Base-by-base conservation (phyloP, 2,888 invertebrate genomes). In the Noctua pronuba region DNA sequence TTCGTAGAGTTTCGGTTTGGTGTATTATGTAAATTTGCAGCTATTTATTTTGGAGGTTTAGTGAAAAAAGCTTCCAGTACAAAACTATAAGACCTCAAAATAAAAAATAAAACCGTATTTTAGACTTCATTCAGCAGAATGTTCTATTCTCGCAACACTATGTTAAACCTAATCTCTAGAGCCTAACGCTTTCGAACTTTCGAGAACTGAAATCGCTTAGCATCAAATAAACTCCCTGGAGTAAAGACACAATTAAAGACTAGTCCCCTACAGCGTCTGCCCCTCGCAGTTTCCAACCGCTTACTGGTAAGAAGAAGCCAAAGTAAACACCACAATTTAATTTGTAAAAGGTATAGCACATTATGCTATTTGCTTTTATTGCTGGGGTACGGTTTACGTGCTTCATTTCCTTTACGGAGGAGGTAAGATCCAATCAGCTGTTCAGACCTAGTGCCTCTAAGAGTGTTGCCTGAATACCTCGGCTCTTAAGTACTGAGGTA, bases 331-430 rank as follows among this genome's bases (percentile, higher is more conserved):
- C 76, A 73, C 81, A 77, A 85, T 85, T 84, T 82, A 77, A 84
- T 84, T 84, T 82, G 77, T 82, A 75, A 69, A 85, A 84, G 71
- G 73, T 85, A 82, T 73, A 65, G 82, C 73, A 74, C 62, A 81
- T 85, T 81, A 77, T 81, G 64, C 82, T 74, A 85, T 75, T 84
- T 81, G 70, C 77, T 82, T 84, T 85, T 85, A 84, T 77, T 84
- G 64, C 77, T 77, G 28, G 71, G 82, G 44, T 72, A 74, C 82
- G 85, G 71, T 82, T 84, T 84, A 82, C 84, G 84, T 84, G 85
- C 69, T 85, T 85, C 85, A 84, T 84, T 84, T 85, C 82, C 78
- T 85, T 84, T 84, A 85, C 82, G 66, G 78, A 78, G 74, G 38
- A 77, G 82, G 85, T 84, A 84, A 77, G 80, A 85, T 69, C 83